These are phyloP conservation scores for Clarias gariepinus DNA, from an alignment of 2,113 vertebrate species.

Conservation along the genomic window DNA sequence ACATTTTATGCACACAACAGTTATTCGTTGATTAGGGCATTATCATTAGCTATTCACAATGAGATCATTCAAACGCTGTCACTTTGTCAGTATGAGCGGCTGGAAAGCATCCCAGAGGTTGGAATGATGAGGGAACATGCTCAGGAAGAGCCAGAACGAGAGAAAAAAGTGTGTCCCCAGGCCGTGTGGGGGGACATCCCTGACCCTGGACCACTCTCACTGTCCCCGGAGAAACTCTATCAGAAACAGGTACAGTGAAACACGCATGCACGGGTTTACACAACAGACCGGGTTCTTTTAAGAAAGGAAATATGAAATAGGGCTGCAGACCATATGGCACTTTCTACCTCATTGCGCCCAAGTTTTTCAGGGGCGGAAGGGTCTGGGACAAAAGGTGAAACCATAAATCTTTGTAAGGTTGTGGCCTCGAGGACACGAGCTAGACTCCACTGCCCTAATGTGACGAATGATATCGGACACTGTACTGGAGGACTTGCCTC, in stretches of 20 bases:
- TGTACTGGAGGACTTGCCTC: neutral
- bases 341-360: neutral
- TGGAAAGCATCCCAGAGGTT: constrained; percentile 78
- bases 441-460: neutral
- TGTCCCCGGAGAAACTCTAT: constrained; percentile 75
- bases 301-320: neutral
- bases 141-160: constrained; percentile 63
- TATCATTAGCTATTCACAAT: neutral
- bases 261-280: neutral
- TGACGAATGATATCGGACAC: neutral
- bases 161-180: constrained; percentile 70
- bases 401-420: neutral
- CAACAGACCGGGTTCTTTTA: neutral
- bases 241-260: constrained; percentile 82
- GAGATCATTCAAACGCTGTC: neutral
- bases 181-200: constrained; percentile 59
- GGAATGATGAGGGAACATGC: constrained; percentile 68
- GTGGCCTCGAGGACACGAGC: neutral
- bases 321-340: too few species aligned
- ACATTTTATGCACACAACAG: neutral
- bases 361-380: neutral
- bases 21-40: neutral
- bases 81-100: constrained; percentile 75
- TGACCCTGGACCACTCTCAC: constrained; percentile 69
- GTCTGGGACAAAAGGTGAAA: neutral